A percentile compares a stretch with the other conserved stretches of the same genome.
Conservation (phyloP, 1,140 invertebrate genomes). For the Polyergus mexicanus region DNA sequence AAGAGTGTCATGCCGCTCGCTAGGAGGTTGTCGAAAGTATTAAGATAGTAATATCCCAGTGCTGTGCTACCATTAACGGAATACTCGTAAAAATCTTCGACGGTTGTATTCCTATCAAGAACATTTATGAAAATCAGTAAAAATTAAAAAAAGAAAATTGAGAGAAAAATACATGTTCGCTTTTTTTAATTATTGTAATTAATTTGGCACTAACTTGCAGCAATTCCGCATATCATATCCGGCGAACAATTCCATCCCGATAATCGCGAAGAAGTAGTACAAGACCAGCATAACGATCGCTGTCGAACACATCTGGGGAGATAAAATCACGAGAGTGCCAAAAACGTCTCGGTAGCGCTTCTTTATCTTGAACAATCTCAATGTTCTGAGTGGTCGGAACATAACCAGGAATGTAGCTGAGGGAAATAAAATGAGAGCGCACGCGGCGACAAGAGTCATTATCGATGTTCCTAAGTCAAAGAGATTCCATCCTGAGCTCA, state of each 20-base stretch:
- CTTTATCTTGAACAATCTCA: slow-evolving; percentile 93
- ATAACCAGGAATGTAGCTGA: slow-evolving; percentile 92
- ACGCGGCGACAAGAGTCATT: slow-evolving; percentile 89
- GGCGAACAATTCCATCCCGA: slow-evolving; percentile 96
- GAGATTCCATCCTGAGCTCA: slow-evolving; percentile 95
- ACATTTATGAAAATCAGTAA: neutral
- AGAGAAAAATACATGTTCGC: neutral
- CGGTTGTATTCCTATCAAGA: slow-evolving; percentile 91
- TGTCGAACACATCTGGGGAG: slow-evolving; percentile 92
- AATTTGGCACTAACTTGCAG: slow-evolving; percentile 90
- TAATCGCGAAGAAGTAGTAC: slow-evolving; percentile 96
- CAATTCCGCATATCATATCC: slow-evolving; percentile 93
- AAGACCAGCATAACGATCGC: slow-evolving; percentile 94
- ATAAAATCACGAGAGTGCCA: slow-evolving; percentile 94
- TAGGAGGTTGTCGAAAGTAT: slow-evolving; percentile 93
- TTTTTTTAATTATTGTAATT: slow-evolving; percentile 1
- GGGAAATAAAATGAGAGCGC: slow-evolving; percentile 89
- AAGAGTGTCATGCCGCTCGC: slow-evolving; percentile 94
- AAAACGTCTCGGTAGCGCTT: slow-evolving; percentile 96
- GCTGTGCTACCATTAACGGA: slow-evolving; percentile 89
- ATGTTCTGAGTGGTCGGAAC: slow-evolving; percentile 89
- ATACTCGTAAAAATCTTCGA: slow-evolving; percentile 94
- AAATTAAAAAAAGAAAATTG: neutral
- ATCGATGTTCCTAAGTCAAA: slow-evolving; percentile 93
- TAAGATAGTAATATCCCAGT: slow-evolving; percentile 95